These are phyloP conservation scores for Lethenteron reissneri DNA, from an alignment of 2,113 vertebrate species.

Conservation along the genomic window DNA sequence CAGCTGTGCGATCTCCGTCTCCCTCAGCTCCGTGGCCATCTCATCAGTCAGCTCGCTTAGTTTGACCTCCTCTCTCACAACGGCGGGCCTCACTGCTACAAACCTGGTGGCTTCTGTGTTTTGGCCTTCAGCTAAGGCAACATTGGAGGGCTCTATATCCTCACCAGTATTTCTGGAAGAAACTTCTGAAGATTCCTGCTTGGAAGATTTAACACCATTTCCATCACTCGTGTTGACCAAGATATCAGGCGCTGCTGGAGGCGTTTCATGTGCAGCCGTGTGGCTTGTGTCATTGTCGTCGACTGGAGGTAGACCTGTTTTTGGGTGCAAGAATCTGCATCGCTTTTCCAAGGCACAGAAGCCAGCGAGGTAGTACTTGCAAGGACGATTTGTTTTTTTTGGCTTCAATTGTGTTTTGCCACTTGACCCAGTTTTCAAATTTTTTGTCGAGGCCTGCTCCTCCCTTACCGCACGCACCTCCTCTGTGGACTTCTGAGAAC, in stretches of 20 bases:
- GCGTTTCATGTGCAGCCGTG: background rate
- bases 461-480: background rate
- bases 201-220: too few species aligned
- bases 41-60: conserved; percentile 28
- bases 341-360: conserved; percentile 33
- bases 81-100: conserved; percentile 8
- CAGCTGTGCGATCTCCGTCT: conserved; percentile 32
- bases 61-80: conserved; percentile 19
- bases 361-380: conserved; percentile 37
- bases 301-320: conserved; percentile 15
- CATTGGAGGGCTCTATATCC: too few species aligned
- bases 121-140: too few species aligned
- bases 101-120: too few species aligned
- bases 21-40: conserved; percentile 20
- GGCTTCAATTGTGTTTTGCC: too few species aligned
- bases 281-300: conserved; percentile 6
- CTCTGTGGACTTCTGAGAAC: background rate
- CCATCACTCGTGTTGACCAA: too few species aligned
- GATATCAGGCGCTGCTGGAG: background rate
- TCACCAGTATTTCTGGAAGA: too few species aligned
- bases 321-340: conserved; percentile 38
- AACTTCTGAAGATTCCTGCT: too few species aligned
- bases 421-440: background rate
- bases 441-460: background rate
- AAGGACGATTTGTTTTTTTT: conserved; percentile 16